These are phyloP conservation scores for Epinotia brunnichana DNA, from an alignment of 2,888 invertebrate genomes.

Conservation along the genomic window DNA sequence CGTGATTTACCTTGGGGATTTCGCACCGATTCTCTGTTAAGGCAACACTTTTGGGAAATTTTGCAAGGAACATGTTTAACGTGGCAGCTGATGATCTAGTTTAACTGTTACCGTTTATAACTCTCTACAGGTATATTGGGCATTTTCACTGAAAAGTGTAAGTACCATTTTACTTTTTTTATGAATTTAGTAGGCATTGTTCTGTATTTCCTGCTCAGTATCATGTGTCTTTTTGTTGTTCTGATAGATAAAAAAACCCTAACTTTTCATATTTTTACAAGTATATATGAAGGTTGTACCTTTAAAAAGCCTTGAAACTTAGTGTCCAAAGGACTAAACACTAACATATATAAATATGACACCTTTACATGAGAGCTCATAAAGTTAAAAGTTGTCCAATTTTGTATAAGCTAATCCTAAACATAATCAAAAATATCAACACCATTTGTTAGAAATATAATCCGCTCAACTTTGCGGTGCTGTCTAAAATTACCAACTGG, in stretches of 20 bases:
- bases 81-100: not conserved
- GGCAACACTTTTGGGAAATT: slow-evolving; percentile 6
- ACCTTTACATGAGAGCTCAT: too few species aligned
- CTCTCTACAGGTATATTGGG: not conserved
- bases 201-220: too few species aligned
- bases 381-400: too few species aligned
- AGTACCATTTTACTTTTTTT: too few species aligned
- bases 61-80: slow-evolving; percentile 7
- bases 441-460: slow-evolving; percentile 11
- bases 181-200: too few species aligned
- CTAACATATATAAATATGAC: too few species aligned
- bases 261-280: too few species aligned
- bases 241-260: too few species aligned
- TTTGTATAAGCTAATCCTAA: not conserved
- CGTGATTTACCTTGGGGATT: slow-evolving; percentile 61
- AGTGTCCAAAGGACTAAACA: too few species aligned
- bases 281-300: too few species aligned
- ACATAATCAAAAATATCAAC: slow-evolving; percentile 15
- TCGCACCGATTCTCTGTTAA: slow-evolving; percentile 10
- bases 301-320: too few species aligned
- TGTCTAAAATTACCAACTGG: slow-evolving; percentile 28
- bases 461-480: slow-evolving; percentile 15
- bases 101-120: not conserved
- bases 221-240: too few species aligned
- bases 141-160: not conserved